Evolutionary conservation across 2,113 vertebrate species (phyloP).

Genomic region (Chamaea fasciata): DNA sequence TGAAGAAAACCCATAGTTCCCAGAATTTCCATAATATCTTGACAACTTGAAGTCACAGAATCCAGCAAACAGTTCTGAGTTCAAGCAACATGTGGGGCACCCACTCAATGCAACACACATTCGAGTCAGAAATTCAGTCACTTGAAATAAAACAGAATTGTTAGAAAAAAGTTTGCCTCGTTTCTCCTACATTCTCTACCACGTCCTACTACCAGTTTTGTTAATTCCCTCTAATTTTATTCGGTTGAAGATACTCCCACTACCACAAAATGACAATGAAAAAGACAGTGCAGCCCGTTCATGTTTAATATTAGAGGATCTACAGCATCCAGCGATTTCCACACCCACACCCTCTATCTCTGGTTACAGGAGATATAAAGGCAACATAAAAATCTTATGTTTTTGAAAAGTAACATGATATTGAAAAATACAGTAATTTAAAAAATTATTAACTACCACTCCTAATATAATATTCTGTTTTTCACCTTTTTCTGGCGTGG

Average conservation of each 20-base stretch:
- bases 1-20: background rate
- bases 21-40: background rate
- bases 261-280: background rate
- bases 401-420: background rate
- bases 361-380: background rate
- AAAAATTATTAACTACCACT: background rate
- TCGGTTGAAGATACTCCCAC: background rate
- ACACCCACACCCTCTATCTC: background rate
- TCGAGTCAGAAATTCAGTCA: background rate
- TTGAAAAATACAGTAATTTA: background rate
- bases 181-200: background rate
- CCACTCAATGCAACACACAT: background rate
- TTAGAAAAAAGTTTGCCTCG: background rate
- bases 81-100: background rate
- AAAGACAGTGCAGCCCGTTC: background rate
- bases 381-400: background rate
- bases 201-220: background rate
- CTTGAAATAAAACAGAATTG: background rate
- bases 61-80: background rate
- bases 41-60: background rate
- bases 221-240: background rate
- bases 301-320: background rate
- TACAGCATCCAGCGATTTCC: background rate
- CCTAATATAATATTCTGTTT: background rate
- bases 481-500: conserved; percentile 90